Base-by-base conservation (phyloP, 2,113 vertebrate genomes). In the Apodemus sylvaticus region DNA sequence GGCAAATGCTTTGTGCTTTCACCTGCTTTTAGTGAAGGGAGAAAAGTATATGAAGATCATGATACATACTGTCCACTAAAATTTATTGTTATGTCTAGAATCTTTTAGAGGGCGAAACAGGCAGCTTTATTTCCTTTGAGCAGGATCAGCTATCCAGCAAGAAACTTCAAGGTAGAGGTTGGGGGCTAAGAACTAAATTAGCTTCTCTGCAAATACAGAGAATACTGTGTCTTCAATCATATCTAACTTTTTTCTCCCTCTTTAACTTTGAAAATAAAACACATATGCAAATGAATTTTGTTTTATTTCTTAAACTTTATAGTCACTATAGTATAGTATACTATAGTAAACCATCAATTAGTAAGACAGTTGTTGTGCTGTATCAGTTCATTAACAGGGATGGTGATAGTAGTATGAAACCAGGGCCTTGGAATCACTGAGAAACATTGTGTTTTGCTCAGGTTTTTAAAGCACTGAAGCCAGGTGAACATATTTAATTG, bases 1-100 rank as follows among this genome's bases (percentile, higher is more conserved):
- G 58, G 36, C 17, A 94, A 93, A 79, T 48, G 6, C n/a, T 68
- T 95, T 93, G 19, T 58, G n/a, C 26, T 96, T 36, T 86, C 19
- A 53, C 51, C 77, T 89, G 60, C 22, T 97, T 31, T 60, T 82
- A 3, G 90, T 87, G 71, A 31, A 34, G 5, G 12, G 16, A 58
- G 26, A n/a, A 71, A 87, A 51, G 66, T 85, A 95, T 58, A 73
- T 70, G 82, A 62, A 6, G 29, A 31, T 31, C 9, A 68, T 66
- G 86, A 58, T 10, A 79, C 24, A 92, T 83, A 22, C 24, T 31
- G 3, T 55, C 0, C 39, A 42, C 68, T 86, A 58, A 85, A 36
- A n/a, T 79, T 39, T 94, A 86, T 16, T 64, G 10, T n/a, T 24
- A 34, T 53, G 17, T 64, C 24, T 31, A 60, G 2, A 86, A 14